Percentiles rank a stretch among this genome's conserved stretches.
phyloP scores from a whole-genome alignment of 1,140 invertebrate genomes.

The Meloidogyne chitwoodi region DNA sequence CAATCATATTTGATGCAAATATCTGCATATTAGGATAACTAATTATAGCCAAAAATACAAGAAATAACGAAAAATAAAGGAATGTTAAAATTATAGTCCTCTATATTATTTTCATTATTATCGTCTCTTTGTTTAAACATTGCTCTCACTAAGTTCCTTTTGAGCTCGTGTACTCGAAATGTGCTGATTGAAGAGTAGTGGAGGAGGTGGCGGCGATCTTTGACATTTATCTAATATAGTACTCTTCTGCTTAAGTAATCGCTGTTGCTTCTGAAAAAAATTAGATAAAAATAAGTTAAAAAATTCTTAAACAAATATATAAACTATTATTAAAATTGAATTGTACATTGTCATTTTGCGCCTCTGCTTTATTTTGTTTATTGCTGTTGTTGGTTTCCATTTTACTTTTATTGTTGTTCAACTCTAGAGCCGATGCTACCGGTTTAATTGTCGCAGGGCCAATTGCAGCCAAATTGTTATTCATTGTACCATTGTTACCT shows the following conservation, averaged over 20 bases:
- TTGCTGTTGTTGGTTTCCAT: background rate
- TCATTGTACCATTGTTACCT: background rate
- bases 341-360: background rate
- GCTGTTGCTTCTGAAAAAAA: background rate
- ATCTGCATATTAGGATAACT: background rate
- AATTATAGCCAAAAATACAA: background rate
- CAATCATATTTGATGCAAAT: background rate
- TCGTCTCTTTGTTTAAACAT: background rate
- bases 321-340: background rate
- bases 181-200: background rate
- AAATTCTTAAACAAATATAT: too few species aligned
- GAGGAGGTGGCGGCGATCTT: background rate
- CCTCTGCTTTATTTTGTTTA: background rate
- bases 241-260: background rate
- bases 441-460: background rate
- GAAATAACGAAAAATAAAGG: background rate
- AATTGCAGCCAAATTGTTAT: background rate
- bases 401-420: background rate
- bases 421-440: background rate
- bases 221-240: background rate
- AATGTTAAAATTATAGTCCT: background rate
- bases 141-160: background rate
- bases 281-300: background rate
- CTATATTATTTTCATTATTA: background rate
- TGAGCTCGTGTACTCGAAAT: background rate